Base-by-base conservation (phyloP, 2,797 vertebrate species). In the Sphaeramia orbicularis region DNA sequence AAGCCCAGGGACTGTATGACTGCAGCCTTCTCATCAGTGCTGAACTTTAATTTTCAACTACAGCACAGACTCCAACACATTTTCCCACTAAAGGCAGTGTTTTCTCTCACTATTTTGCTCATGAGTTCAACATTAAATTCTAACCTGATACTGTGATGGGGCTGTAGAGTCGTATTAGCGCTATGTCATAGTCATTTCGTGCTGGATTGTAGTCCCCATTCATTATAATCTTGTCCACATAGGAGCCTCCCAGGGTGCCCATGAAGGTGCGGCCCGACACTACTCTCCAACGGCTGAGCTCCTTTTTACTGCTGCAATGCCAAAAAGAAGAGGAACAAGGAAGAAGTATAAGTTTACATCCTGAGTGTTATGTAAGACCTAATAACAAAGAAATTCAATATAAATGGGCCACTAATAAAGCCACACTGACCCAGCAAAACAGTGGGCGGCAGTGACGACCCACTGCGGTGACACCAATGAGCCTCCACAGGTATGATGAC, bases 401-500 rank as follows among this genome's bases (percentile, higher is more conserved):
- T 77, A 94, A 94, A 74, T 86, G 0, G 1, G 27, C 4, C 0
- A 45, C 21, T 1, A 10, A 40, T 27, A 14, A 13, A 21, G 35
- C 4, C 1, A 3, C n/a, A 89, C 95, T 92, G 67, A 98, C 97
- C 87, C 86, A 13, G 81, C 3, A 78, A 99, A 98, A 88, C 97
- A 99, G 86, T 98, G 97, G 0, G 97, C 96, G 0, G 97, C 97
- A 0, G 95, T 96, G 80, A 96, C 89, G 2, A 97, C 89, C 95
- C 96, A 97, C 2, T 44, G 47, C 0, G 89, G 72, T 3, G 92
- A 93, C 59, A 99, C 86, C 80, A 99, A 86, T 19, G 95, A 94
- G 4, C 96, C 97, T 2, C 96, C 97, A 10, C 97, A 98, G n/a
- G 92, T 70, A 56, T 99, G 97, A 4, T 93, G 92, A 0, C 82